Percentiles rank a stretch among this genome's conserved stretches.
These are phyloP conservation scores for Cebidichthys violaceus DNA, from an alignment of 2,113 vertebrate species.

Conservation along the genomic window DNA sequence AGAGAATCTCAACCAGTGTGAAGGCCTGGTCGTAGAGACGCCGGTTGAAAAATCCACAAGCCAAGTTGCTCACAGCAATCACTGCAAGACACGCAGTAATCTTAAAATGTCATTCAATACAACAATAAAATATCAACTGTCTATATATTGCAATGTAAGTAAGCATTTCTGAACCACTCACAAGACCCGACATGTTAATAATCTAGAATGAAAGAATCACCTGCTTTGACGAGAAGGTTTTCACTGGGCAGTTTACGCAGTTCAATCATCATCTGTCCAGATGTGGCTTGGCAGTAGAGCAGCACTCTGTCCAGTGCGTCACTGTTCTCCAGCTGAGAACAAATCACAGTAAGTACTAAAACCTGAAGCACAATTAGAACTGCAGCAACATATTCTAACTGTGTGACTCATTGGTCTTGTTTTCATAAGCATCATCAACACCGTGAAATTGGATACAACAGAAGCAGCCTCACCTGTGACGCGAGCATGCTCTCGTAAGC, in stretches of 20 bases:
- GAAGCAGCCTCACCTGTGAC: constrained; percentile 83
- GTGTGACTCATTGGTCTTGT: not conserved
- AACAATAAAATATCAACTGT: not conserved
- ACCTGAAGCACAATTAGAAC: not conserved
- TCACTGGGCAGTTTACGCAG: constrained; percentile 80
- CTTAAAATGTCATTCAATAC: not conserved
- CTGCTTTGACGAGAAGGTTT: constrained; percentile 83
- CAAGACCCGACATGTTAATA: not conserved
- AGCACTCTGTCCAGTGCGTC: constrained; percentile 76
- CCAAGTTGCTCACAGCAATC: constrained; percentile 85
- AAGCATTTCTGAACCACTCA: not conserved
- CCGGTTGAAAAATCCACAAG: constrained; percentile 87
- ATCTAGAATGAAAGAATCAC: constrained; percentile 71
- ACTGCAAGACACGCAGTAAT: constrained; percentile 71
- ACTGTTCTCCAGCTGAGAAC: constrained; percentile 70
- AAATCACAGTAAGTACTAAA: constrained; percentile 3
- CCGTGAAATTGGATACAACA: not conserved
- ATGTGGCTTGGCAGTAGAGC: constrained; percentile 77
- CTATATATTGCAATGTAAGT: not conserved
- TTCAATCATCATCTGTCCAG: constrained; percentile 83
- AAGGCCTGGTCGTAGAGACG: constrained; percentile 85
- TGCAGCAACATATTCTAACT: not conserved
- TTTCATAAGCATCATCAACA: not conserved
- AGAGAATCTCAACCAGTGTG: constrained; percentile 83
- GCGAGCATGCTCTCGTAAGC: constrained; percentile 83